Conservation (phyloP, 2,113 vertebrate genomes). For the Malurus cyaneus region DNA sequence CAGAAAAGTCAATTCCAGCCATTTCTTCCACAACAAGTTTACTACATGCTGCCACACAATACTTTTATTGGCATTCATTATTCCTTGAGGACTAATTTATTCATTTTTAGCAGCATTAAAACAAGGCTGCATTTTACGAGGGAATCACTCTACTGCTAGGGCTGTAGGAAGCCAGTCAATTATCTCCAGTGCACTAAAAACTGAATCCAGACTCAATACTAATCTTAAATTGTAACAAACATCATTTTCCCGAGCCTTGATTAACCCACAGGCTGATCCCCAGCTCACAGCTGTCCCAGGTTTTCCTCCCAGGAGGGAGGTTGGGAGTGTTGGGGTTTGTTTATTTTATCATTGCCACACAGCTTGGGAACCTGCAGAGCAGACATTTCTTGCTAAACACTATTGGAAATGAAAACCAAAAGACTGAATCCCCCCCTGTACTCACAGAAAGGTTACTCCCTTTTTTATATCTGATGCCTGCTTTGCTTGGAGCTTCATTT, state of each 20-base stretch:
- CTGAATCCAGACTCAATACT: not conserved
- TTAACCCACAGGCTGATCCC: not conserved
- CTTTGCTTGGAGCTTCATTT: not conserved
- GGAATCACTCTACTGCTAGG: not conserved
- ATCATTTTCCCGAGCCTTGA: not conserved
- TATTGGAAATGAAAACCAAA: not conserved
- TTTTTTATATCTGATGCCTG: not conserved
- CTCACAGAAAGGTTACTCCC: not conserved
- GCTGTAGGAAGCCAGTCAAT: not conserved
- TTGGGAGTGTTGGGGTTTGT: not conserved
- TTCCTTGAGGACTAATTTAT: constrained; percentile 47
- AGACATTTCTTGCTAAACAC: not conserved
- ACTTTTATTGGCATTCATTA: constrained; percentile 45
- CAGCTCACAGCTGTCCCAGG: not conserved
- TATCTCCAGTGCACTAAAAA: constrained; percentile 24
- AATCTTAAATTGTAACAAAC: not conserved
- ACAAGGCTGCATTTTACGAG: constrained; percentile 35
- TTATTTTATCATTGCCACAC: not conserved
- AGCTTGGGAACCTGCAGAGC: not conserved
- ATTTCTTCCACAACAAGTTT: constrained; percentile 8
- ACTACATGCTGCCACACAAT: not conserved
- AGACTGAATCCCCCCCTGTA: not conserved
- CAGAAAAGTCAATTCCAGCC: constrained; percentile 9
- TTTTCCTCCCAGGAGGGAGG: not conserved
- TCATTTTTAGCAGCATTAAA: constrained; percentile 49